These are phyloP conservation scores for Scortum barcoo DNA, from an alignment of 2,113 vertebrate species.

Conservation along the genomic window DNA sequence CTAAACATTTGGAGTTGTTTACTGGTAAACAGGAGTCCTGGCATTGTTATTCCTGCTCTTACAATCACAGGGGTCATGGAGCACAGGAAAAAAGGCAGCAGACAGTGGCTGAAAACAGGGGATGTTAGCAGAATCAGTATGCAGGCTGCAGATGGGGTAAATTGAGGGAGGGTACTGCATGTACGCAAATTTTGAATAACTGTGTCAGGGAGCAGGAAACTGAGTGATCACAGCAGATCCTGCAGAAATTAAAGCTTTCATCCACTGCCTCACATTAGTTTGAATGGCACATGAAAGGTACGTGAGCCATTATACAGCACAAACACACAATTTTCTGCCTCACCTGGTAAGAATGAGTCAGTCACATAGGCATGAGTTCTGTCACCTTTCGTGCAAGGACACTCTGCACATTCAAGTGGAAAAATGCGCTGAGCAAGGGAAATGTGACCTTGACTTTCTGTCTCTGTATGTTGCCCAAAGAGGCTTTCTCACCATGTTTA, in stretches of 20 bases:
- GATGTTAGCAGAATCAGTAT: conserved; percentile 40
- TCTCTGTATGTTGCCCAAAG: neutral
- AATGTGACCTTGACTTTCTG: conserved; percentile 71
- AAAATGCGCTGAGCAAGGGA: conserved; percentile 58
- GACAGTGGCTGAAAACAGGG: conserved; percentile 6
- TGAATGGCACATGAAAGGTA: neutral
- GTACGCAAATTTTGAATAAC: neutral
- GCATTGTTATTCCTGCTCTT: conserved; percentile 26
- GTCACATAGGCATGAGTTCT: conserved; percentile 1
- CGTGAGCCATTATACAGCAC: neutral
- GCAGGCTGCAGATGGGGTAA: conserved; percentile 39
- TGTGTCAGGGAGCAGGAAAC: neutral
- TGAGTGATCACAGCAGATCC: neutral
- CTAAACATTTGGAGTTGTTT: conserved; percentile 3
- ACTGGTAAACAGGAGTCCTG: conserved; percentile 11
- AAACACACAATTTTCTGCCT: neutral
- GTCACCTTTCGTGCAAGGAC: conserved; percentile 56
- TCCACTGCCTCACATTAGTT: neutral
- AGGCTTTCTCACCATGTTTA: conserved; percentile 4
- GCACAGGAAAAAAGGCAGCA: neutral
- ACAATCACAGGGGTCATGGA: conserved; percentile 29
- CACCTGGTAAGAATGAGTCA: neutral
- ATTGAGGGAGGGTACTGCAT: conserved; percentile 7
- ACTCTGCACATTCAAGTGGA: conserved; percentile 41
- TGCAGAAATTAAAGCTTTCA: neutral